These are phyloP conservation scores for Solea solea DNA, from an alignment of 2,113 vertebrate species.

Conservation along the genomic window DNA sequence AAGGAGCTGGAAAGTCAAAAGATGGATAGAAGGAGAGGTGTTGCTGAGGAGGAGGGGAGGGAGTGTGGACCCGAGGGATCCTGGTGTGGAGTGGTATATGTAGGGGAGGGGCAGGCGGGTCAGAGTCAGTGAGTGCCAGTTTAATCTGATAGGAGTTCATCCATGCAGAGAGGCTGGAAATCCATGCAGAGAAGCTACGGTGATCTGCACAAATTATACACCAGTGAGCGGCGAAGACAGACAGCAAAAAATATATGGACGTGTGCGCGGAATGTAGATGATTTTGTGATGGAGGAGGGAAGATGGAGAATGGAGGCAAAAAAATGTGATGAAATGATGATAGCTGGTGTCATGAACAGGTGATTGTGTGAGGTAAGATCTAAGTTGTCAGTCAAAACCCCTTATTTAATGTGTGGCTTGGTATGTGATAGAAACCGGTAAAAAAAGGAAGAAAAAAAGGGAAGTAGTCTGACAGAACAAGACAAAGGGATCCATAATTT, in stretches of 20 bases:
- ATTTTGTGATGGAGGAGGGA: slow-evolving; percentile 37
- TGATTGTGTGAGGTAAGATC: slow-evolving; percentile 35
- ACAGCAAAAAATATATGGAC: slow-evolving; percentile 40
- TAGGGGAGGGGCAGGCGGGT: slow-evolving; percentile 43
- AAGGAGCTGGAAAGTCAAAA: slow-evolving; percentile 74
- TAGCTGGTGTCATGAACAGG: slow-evolving; percentile 36
- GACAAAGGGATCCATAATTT: slow-evolving; percentile 3
- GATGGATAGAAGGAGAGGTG: slow-evolving; percentile 65
- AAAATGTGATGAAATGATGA: slow-evolving; percentile 52
- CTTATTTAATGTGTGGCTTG: slow-evolving; percentile 8
- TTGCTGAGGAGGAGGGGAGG: slow-evolving; percentile 16
- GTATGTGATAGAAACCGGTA: not conserved
- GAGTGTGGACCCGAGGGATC: slow-evolving; percentile 46
- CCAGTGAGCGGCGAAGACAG: slow-evolving; percentile 51
- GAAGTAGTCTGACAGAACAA: not conserved
- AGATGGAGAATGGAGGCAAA: slow-evolving; percentile 3
- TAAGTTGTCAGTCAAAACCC: slow-evolving; percentile 31
- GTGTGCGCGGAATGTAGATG: slow-evolving; percentile 69
- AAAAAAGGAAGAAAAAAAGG: not conserved
- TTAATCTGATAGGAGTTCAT: slow-evolving; percentile 76
- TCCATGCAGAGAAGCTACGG: slow-evolving; percentile 65
- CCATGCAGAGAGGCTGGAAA: slow-evolving; percentile 73
- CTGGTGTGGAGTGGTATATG: slow-evolving; percentile 41
- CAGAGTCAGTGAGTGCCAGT: slow-evolving; percentile 60
- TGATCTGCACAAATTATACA: slow-evolving; percentile 73